Base-by-base conservation (phyloP, 64 coral and sea anemone genomes). In the Montipora foliosa region DNA sequence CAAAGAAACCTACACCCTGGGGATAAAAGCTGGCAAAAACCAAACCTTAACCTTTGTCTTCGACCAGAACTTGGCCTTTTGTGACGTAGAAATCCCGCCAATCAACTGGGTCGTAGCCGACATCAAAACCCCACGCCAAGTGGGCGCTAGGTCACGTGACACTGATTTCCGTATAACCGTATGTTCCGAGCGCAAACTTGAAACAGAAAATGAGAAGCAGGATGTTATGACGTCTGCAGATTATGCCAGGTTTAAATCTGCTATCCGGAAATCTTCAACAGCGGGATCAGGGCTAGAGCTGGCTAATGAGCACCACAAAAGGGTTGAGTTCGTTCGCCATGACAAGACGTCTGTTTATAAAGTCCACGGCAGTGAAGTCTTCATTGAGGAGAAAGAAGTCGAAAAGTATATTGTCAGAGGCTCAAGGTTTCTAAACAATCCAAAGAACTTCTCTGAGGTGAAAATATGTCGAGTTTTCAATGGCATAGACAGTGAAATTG, bases 81-180 rank as follows among this genome's bases (percentile, higher is more conserved):
- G 73, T 19, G 25, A 86, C 25, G 88, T 91, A 75, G 80, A 83
- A 12, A 94, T 92, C 21, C 92, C 92, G 44, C 88, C 92, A 13
- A 94, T 97, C 15, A 97, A 94, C 62, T 97, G 95, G 95, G 67
- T 95, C 1, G 94, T 88, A 12, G 94, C 75, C 48, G 90, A 93
- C 24, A 68, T 92, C 55, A 96, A 96, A 52, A 19, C 85, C 13
- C 67, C 87, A 0, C 86, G 95, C 61, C 49, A 86, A 8, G 5
- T 70, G 16, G 19, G 20, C 2, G 44, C 86, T 12, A 88, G 14
- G 25, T 81, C 78, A 67, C 84, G 85, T 79, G 95, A 96, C 55
- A 80, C 86, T 21, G 95, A 96, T 76, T 60, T 96, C 6, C 87
- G 91, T 2, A 19, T 96, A 8, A 81, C 85, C 5, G 68, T 96